Conservation (phyloP, 30 jellyfish, hydroid and myxozoan species). For the Hydractinia symbiolongicarpus region DNA sequence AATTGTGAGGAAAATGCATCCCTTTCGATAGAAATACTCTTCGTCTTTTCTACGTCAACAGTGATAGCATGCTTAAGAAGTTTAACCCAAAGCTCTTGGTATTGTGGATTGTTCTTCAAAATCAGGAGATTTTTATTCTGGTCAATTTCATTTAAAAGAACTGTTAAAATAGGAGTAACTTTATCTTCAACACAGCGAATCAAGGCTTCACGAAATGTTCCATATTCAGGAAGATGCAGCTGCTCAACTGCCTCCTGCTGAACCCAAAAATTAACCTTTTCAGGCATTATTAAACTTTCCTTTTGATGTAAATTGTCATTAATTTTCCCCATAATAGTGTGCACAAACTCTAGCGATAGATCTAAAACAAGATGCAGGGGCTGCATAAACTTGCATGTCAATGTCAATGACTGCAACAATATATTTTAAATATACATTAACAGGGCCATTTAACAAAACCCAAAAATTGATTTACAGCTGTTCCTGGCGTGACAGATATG, state of each 20-base stretch:
- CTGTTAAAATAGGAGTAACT: conserved; percentile 39
- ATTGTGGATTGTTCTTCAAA: not conserved
- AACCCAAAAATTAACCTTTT: conserved; percentile 31
- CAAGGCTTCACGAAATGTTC: conserved; percentile 74
- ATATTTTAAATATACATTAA: too few relatives aligned
- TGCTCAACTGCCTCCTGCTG: conserved; percentile 60
- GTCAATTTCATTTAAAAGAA: conserved; percentile 35
- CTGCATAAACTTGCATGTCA: not conserved
- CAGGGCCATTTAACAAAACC: too few relatives aligned
- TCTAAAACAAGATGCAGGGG: conserved; percentile 2
- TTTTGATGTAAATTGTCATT: not conserved
- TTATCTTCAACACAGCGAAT: conserved; percentile 48
- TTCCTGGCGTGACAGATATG: too few relatives aligned
- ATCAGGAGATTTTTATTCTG: conserved; percentile 37
- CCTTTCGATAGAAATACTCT: not conserved
- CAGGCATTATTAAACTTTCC: not conserved
- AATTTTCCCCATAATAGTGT: not conserved
- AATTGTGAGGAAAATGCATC: not conserved
- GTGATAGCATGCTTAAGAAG: not conserved
- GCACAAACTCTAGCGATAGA: not conserved
- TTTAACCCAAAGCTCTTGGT: not conserved
- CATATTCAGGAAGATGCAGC: conserved; percentile 51
- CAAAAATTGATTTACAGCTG: too few relatives aligned
- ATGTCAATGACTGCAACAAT: not conserved
- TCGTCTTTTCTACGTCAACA: not conserved